Evolutionary conservation across 1,140 invertebrate species (phyloP).

Genomic region (Triops cancriformis): DNA sequence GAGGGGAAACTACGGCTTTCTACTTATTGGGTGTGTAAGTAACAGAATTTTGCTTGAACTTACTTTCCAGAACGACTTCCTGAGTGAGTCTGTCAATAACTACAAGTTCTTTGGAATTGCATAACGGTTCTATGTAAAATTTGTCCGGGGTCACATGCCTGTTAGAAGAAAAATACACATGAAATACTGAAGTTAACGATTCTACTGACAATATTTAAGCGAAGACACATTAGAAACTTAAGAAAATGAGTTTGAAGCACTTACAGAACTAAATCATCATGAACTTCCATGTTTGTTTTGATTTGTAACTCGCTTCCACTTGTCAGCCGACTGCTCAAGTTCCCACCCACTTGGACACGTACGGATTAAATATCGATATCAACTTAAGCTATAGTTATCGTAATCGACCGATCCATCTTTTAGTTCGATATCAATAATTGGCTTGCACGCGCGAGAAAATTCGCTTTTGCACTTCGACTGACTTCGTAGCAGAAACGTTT

Average conservation of each 20-base stretch:
- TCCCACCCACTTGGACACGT: too few relatives aligned
- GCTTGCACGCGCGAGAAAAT: neutral
- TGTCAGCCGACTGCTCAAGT: neutral
- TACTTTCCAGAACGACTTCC: constrained; percentile 56
- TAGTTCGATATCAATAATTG: too few relatives aligned
- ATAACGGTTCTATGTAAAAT: constrained; percentile 59
- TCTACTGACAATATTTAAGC: too few relatives aligned
- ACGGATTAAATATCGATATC: too few relatives aligned
- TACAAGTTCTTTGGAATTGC: constrained; percentile 49
- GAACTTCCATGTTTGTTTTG: constrained; percentile 10
- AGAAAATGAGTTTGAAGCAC: neutral
- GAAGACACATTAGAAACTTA: too few relatives aligned
- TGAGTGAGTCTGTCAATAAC: constrained; percentile 61
- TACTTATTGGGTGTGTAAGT: too few relatives aligned
- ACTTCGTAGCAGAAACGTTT: neutral
- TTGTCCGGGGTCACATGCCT: constrained; percentile 63
- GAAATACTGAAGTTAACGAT: neutral
- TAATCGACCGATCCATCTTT: too few relatives aligned
- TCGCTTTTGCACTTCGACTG: neutral
- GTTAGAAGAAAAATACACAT: constrained; percentile 32
- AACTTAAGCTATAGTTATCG: too few relatives aligned
- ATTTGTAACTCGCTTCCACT: neutral
- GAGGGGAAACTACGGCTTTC: too few relatives aligned
- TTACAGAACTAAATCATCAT: neutral
- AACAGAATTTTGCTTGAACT: constrained; percentile 28